Evolutionary conservation across 1,140 invertebrate genomes (phyloP), one percentile per base, ranked within the genome.

Genomic region (Rhagoletis pomonella): DNA sequence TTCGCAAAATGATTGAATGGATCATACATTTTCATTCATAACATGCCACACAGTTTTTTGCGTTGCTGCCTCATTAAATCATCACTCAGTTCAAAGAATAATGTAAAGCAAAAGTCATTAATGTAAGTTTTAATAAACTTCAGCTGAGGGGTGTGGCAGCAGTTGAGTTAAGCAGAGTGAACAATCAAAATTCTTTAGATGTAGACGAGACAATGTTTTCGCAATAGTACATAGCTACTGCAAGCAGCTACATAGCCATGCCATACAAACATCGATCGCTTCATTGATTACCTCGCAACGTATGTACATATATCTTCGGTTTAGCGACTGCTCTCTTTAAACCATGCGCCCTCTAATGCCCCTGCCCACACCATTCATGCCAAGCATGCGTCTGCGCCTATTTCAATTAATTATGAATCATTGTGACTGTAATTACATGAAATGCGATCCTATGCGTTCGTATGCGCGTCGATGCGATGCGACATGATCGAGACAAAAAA

Each of bases 361-460:
- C 17, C 69, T 42, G 17, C 9, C 42, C 4, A 73, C 44, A 17
- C 47, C 47, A 77, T 44, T 77, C 69, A 77, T 44, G 69, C 44
- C 44, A 47, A 81, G 47, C 73, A 55, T 55, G 73, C 47, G 47
- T 7, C 47, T 81, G 73, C n/a, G 50, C 47, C 19, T 55, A 81
- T 55, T 29, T 81, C 73, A 91, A 91, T 91, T 91, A 91, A 91
- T 91, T 91, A 91, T 91, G 91, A 91, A 91, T 91, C 91, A 91
- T 89, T 91, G 84, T 47, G 89, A 90, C 91, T 91, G 91, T 91
- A 91, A 91, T 91, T 91, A 91, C 90, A 91, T 91, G 91, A 91
- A 91, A 91, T 91, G 89, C 90, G 89, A 91, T 91, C 91, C 91
- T 19, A 81, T 81, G 73, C 19, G 47, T 81, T n/a, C 73, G 73